These are phyloP conservation scores for Rhea pennata DNA, from an alignment of 2,113 vertebrate species.

Conservation along the genomic window DNA sequence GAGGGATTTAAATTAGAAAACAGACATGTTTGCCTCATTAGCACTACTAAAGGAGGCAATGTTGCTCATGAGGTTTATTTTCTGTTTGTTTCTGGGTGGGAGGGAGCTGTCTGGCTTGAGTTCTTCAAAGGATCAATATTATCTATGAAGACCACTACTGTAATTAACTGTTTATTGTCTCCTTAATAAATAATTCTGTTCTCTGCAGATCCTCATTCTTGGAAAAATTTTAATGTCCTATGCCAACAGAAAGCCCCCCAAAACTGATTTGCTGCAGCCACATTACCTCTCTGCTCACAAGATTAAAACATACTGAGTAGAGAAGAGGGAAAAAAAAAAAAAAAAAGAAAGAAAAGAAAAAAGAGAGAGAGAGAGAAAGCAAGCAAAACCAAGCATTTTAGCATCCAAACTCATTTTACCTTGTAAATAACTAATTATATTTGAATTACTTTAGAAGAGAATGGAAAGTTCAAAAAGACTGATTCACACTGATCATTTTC, in stretches of 20 bases:
- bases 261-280: not conserved
- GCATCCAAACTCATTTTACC: slow-evolving; percentile 33
- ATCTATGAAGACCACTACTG: not conserved
- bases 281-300: not conserved
- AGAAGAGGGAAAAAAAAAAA: too few relatives aligned
- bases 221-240: not conserved
- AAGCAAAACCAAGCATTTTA: not conserved
- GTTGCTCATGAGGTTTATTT: not conserved
- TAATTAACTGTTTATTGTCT: slow-evolving; percentile 7
- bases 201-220: not conserved
- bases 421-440: not conserved
- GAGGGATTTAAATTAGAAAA: not conserved
- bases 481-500: slow-evolving; percentile 56
- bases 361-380: too few relatives aligned
- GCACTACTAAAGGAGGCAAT: too few relatives aligned
- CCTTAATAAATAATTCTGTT: slow-evolving; percentile 38
- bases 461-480: slow-evolving; percentile 35
- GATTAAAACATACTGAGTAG: not conserved
- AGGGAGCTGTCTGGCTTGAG: not conserved
- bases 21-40: not conserved
- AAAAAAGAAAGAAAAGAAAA: too few relatives aligned
- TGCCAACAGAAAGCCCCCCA: not conserved
- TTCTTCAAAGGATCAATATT: not conserved
- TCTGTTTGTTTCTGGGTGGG: not conserved
- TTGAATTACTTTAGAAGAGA: slow-evolving; percentile 51